Conservation (phyloP, 2,113 vertebrate species). For the Charina bottae region DNA sequence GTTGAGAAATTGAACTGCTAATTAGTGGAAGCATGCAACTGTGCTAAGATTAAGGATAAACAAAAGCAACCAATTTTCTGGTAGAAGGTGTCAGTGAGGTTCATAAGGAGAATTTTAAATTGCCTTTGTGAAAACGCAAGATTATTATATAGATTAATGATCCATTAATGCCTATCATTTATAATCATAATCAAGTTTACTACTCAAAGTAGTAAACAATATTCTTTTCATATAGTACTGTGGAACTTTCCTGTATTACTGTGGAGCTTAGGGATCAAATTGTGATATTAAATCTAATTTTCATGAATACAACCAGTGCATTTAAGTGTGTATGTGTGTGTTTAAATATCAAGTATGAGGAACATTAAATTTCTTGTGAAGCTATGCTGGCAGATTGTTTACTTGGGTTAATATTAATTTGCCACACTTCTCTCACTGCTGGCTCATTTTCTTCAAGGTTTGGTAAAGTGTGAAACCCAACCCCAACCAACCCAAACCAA, state of each 20-base stretch:
- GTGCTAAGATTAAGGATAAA: conserved; percentile 57
- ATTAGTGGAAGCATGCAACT: conserved; percentile 45
- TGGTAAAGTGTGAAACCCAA: not conserved
- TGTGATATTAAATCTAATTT: conserved; percentile 21
- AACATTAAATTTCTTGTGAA: not conserved
- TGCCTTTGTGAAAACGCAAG: conserved; percentile 50
- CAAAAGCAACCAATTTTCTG: conserved; percentile 54
- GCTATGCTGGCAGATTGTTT: not conserved
- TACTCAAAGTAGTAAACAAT: conserved; percentile 39
- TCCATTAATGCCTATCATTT: conserved; percentile 56
- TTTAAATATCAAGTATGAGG: accelerated
- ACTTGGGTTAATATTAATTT: not conserved
- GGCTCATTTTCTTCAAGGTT: not conserved
- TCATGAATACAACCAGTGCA: not conserved
- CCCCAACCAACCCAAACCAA: not conserved
- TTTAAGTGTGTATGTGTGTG: not conserved
- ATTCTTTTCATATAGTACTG: conserved; percentile 16
- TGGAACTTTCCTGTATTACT: conserved; percentile 38
- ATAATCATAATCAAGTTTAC: conserved; percentile 62
- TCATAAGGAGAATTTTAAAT: conserved; percentile 54
- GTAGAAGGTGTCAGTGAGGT: conserved; percentile 39
- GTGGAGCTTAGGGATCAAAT: conserved; percentile 18
- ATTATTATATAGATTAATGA: conserved; percentile 61
- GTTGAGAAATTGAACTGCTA: conserved; percentile 55
- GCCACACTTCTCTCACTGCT: not conserved